These are phyloP conservation scores for Acanthopleura granulata DNA, from an alignment of 2,888 invertebrate species.

Conservation along the genomic window DNA sequence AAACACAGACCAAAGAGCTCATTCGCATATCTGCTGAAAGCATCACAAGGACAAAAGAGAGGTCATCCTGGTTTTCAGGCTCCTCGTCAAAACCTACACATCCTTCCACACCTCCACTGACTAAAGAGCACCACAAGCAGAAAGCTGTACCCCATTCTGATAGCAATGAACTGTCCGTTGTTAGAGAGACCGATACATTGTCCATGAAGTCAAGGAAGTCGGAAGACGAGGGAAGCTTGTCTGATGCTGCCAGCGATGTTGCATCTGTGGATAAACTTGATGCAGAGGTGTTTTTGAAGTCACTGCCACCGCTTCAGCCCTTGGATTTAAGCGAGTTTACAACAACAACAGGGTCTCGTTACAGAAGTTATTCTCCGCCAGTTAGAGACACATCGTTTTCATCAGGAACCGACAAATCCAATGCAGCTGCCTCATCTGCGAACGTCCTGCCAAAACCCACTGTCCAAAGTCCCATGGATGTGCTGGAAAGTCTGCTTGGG, in stretches of 20 bases:
- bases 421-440: background rate
- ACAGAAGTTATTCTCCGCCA: conserved; percentile 39
- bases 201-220: background rate
- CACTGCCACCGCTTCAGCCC: conserved; percentile 45
- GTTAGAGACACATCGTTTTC: conserved; percentile 41
- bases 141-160: background rate
- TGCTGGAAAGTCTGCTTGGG: conserved; percentile 18
- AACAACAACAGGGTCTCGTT: conserved; percentile 22
- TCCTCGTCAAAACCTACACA: background rate
- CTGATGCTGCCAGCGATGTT: conserved; percentile 42
- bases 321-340: conserved; percentile 40
- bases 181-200: background rate
- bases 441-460: background rate
- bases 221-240: conserved; percentile 39
- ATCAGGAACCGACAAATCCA: too few relatives aligned
- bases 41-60: conserved; percentile 55
- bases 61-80: conserved; percentile 41
- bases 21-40: conserved; percentile 57
- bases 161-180: background rate
- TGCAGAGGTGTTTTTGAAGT: conserved; percentile 44
- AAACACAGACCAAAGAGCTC: conserved; percentile 40
- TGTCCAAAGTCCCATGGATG: conserved; percentile 22
- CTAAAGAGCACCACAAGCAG: background rate
- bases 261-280: conserved; percentile 34
- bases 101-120: background rate